Evolutionary conservation across 2,797 vertebrate species (phyloP).

Genomic region (Nasua narica): DNA sequence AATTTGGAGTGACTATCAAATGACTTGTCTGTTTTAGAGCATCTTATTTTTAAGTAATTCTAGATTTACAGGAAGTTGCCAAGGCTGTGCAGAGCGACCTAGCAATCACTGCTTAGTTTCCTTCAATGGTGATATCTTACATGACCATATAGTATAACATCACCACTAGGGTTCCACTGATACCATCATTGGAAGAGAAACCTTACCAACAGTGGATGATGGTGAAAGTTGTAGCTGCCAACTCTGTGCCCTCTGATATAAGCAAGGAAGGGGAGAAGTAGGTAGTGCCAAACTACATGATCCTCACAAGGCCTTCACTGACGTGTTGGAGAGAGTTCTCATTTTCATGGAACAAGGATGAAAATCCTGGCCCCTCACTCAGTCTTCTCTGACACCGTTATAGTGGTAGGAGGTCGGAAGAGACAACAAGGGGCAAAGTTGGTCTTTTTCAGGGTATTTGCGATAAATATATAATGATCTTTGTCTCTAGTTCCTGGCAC

Average conservation of each 20-base stretch:
- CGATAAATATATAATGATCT: not conserved
- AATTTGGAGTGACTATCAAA: not conserved
- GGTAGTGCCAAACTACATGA: not conserved
- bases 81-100: not conserved
- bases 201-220: not conserved
- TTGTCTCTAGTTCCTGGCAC: not conserved
- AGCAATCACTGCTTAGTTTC: not conserved
- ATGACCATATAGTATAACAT: not conserved
- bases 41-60: slow-evolving; percentile 26
- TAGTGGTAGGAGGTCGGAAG: not conserved
- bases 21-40: not conserved
- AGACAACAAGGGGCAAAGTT: not conserved
- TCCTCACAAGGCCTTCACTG: not conserved
- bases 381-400: not conserved
- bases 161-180: not conserved
- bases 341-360: not conserved
- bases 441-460: not conserved
- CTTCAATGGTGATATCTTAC: not conserved
- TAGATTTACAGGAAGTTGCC: not conserved
- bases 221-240: not conserved
- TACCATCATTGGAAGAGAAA: not conserved
- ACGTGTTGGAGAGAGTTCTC: not conserved
- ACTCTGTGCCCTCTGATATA: not conserved
- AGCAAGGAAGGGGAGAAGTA: not conserved
- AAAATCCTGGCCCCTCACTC: not conserved